Evolutionary conservation across 2,113 vertebrate genomes (phyloP).

Genomic region (Microtus richardsoni): DNA sequence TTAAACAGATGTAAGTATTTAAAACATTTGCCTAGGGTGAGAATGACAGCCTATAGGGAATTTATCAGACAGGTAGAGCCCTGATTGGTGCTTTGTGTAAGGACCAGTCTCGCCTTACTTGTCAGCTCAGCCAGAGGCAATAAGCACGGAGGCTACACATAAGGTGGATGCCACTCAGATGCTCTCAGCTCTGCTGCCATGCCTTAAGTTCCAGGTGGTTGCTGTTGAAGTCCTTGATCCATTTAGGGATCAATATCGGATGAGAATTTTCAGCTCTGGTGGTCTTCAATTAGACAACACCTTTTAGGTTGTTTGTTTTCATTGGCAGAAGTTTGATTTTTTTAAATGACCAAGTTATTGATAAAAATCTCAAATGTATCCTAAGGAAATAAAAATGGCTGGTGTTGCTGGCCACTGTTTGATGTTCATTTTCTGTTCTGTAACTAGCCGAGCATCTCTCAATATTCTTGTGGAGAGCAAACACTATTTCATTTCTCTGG

Average conservation of each 20-base stretch:
- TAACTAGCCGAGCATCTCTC: neutral
- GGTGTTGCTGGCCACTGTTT: neutral
- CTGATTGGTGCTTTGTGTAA: neutral
- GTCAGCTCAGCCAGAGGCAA: neutral
- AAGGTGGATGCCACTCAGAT: fast-evolving
- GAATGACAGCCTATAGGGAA: fast-evolving
- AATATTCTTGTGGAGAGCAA: neutral
- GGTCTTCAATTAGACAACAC: neutral
- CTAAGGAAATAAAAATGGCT: neutral
- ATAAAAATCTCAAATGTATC: neutral
- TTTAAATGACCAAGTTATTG: neutral
- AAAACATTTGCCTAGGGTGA: neutral
- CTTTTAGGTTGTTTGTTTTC: neutral
- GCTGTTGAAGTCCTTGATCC: neutral
- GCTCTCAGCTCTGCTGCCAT: neutral
- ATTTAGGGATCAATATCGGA: fast-evolving
- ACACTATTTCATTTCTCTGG: neutral
- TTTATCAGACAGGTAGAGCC: neutral
- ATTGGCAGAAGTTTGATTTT: neutral
- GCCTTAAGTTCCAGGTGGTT: neutral
- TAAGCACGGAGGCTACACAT: fast-evolving
- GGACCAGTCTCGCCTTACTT: neutral
- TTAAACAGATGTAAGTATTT: neutral
- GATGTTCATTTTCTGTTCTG: neutral
- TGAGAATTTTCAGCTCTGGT: neutral